These are phyloP conservation scores for Prochilodus magdalenae DNA, from an alignment of 2,113 vertebrate species.

Conservation along the genomic window DNA sequence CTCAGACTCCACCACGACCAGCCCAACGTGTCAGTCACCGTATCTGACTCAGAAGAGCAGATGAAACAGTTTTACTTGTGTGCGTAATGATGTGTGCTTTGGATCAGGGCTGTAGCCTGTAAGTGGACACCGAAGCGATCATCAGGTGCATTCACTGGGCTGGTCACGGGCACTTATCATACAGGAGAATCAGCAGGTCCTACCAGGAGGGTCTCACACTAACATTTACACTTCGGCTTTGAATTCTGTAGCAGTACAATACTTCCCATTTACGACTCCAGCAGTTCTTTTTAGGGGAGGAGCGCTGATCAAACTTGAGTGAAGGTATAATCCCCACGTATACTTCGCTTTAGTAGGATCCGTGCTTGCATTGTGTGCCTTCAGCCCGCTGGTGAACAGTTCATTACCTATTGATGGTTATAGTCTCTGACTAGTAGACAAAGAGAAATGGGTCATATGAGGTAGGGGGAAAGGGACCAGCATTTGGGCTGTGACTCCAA, in stretches of 20 bases:
- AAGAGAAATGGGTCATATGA: conserved; percentile 56
- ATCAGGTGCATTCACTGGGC: neutral
- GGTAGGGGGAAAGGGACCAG: conserved; percentile 41
- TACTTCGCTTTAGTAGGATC: neutral
- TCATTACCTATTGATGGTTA: conserved; percentile 6
- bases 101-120: too few species aligned
- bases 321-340: too few species aligned
- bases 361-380: neutral
- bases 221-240: neutral
- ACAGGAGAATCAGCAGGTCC: neutral
- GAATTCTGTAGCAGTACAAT: too few species aligned
- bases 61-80: too few species aligned
- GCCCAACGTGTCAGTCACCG: neutral
- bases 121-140: neutral
- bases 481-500: conserved; percentile 45
- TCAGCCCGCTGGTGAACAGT: conserved; percentile 7
- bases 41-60: neutral
- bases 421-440: conserved; percentile 45
- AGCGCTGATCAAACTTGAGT: too few species aligned
- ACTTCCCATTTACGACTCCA: too few species aligned
- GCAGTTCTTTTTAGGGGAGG: too few species aligned
- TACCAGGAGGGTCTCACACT: neutral
- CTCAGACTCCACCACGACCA: neutral
- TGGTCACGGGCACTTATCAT: neutral
- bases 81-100: too few species aligned